Conservation (phyloP, 2,797 vertebrate genomes). For the Leuciscus waleckii region DNA sequence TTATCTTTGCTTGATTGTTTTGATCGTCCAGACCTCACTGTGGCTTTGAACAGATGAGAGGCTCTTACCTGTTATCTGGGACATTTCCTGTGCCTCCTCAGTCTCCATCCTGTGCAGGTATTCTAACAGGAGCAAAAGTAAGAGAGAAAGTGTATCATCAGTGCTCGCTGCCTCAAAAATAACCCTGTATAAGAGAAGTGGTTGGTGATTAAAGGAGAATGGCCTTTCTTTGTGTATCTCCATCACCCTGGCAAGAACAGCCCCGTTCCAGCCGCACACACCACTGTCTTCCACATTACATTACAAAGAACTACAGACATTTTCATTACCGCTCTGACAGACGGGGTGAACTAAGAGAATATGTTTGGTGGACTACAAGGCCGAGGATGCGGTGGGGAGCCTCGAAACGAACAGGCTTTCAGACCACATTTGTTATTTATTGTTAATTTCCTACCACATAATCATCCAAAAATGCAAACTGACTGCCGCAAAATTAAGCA, state of each 20-base stretch:
- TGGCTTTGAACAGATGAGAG: constrained; percentile 36
- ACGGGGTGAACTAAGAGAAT: constrained; percentile 61
- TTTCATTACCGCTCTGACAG: constrained; percentile 84
- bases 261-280: constrained; percentile 84
- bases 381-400: constrained; percentile 49
- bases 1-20: constrained; percentile 24
- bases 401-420: constrained; percentile 71
- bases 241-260: constrained; percentile 80
- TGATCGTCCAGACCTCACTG: constrained; percentile 38
- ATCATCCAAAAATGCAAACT: constrained; percentile 99
- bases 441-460: constrained; percentile 99
- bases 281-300: constrained; percentile 90
- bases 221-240: constrained; percentile 80
- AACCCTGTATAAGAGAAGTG: constrained; percentile 76
- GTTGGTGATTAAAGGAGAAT: constrained; percentile 70
- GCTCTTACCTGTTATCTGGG: constrained; percentile 92
- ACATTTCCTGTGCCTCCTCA: constrained; percentile 96
- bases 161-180: constrained; percentile 78
- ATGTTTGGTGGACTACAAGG: constrained; percentile 48
- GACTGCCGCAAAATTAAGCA: constrained; percentile 99
- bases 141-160: constrained; percentile 80
- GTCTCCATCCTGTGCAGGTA: constrained; percentile 97
- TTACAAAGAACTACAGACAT: constrained; percentile 99
- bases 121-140: constrained; percentile 72
- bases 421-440: constrained; percentile 99